Conservation (phyloP, 1,140 invertebrate species). For the Drosophila punjabiensis region DNA sequence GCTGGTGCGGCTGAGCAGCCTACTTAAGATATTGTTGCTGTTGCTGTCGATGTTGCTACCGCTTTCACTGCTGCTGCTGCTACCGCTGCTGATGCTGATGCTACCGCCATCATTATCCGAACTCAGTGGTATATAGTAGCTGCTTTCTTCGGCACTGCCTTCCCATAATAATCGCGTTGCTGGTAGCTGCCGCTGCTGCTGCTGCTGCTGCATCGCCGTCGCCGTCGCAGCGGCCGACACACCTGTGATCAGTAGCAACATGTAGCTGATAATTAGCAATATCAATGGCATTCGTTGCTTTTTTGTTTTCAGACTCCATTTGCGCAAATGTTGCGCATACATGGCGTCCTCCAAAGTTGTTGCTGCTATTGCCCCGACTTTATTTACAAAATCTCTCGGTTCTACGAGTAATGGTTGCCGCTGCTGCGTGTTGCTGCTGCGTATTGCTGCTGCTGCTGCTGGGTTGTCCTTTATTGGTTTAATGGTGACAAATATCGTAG, state of each 20-base stretch:
- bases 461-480: slow-evolving; percentile 33
- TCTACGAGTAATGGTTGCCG: slow-evolving; percentile 35
- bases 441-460: slow-evolving; percentile 39
- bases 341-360: slow-evolving; percentile 84
- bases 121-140: slow-evolving; percentile 72
- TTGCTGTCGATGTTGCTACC: slow-evolving; percentile 62
- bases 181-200: slow-evolving; percentile 45
- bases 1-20: slow-evolving; percentile 67
- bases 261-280: slow-evolving; percentile 80
- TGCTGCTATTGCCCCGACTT: slow-evolving; percentile 76
- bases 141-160: slow-evolving; percentile 68
- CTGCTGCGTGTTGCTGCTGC: slow-evolving; percentile 21
- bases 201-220: slow-evolving; percentile 31
- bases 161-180: slow-evolving; percentile 58
- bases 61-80: slow-evolving; percentile 38
- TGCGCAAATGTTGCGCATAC: slow-evolving; percentile 86
- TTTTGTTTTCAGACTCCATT: slow-evolving; percentile 85
- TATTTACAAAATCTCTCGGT: slow-evolving; percentile 70
- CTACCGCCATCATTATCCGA: slow-evolving; percentile 69
- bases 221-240: slow-evolving; percentile 51
- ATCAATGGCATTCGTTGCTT: slow-evolving; percentile 85
- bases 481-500: slow-evolving; percentile 67
- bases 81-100: slow-evolving; percentile 32
- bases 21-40: slow-evolving; percentile 70
- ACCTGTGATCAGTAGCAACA: slow-evolving; percentile 79